Evolutionary conservation across 2,888 invertebrate species (phyloP).

Genomic region (Branchipolynoe longqiensis): DNA sequence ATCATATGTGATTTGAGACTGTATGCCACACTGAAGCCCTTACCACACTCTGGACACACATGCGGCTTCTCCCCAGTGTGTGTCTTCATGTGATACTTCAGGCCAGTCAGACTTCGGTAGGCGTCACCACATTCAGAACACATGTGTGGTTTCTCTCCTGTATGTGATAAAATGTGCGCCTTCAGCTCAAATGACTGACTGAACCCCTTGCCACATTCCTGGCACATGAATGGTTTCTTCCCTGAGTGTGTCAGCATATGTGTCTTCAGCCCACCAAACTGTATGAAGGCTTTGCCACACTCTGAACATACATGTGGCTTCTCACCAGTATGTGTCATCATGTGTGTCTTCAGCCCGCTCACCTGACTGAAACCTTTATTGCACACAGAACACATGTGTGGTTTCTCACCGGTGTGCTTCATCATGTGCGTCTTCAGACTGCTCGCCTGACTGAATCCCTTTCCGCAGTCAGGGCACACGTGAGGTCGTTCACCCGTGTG

Average conservation of each 20-base stretch:
- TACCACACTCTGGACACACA: slow-evolving; percentile 55
- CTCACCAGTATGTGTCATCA: slow-evolving; percentile 25
- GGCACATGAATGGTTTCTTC: slow-evolving; percentile 36
- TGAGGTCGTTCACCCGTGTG: slow-evolving; percentile 19
- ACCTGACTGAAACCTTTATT: background rate
- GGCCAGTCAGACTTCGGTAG: slow-evolving; percentile 10
- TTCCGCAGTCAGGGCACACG: background rate
- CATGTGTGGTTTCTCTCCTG: slow-evolving; percentile 51
- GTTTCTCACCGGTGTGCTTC: slow-evolving; percentile 33
- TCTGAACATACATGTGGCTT: slow-evolving; percentile 8
- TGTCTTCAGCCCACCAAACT: background rate
- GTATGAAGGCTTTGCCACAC: slow-evolving; percentile 27
- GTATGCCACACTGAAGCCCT: slow-evolving; percentile 6
- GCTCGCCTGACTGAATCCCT: slow-evolving; percentile 7
- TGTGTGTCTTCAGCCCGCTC: background rate
- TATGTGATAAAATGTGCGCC: slow-evolving; percentile 47
- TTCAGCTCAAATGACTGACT: slow-evolving; percentile 17
- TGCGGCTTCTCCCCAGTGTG: slow-evolving; percentile 56
- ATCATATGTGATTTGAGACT: slow-evolving; percentile 44
- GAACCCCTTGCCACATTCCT: slow-evolving; percentile 4
- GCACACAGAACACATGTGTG: background rate
- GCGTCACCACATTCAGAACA: slow-evolving; percentile 56
- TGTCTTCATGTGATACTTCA: slow-evolving; percentile 40
- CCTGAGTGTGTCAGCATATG: slow-evolving; percentile 40
- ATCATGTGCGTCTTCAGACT: slow-evolving; percentile 5